Evolutionary conservation across 2,797 vertebrate genomes (phyloP).

Genomic region (Otolemur crassicaudatus): DNA sequence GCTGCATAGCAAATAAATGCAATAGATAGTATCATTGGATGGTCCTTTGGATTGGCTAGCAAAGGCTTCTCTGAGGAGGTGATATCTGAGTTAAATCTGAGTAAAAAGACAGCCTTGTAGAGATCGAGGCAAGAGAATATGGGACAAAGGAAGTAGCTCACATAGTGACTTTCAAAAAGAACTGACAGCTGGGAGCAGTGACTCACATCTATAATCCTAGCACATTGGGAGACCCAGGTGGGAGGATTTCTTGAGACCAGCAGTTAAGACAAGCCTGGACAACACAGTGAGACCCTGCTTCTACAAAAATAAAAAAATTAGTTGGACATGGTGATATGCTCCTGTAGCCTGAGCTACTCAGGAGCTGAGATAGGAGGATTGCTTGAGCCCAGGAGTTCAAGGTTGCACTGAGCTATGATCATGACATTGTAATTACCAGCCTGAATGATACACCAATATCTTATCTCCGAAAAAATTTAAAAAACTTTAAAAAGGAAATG

Average conservation of each 20-base stretch:
- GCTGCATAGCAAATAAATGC: not conserved
- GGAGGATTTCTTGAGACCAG: not conserved
- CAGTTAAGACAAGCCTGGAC: not conserved
- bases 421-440: not conserved
- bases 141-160: not conserved
- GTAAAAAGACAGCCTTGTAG: not conserved
- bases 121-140: not conserved
- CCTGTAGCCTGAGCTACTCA: not conserved
- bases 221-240: not conserved
- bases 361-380: not conserved
- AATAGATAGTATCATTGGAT: not conserved
- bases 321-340: not conserved
- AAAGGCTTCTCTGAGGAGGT: not conserved
- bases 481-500: not conserved
- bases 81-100: not conserved
- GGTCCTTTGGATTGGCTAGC: not conserved
- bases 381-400: not conserved
- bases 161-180: not conserved
- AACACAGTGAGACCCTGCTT: not conserved
- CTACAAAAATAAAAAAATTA: not conserved
- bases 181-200: not conserved
- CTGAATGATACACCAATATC: not conserved
- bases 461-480: not conserved
- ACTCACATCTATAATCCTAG: not conserved
- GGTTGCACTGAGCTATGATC: not conserved